phyloP scores from a whole-genome alignment of 2,113 vertebrate species.

The Sphyrna mokarran region DNA sequence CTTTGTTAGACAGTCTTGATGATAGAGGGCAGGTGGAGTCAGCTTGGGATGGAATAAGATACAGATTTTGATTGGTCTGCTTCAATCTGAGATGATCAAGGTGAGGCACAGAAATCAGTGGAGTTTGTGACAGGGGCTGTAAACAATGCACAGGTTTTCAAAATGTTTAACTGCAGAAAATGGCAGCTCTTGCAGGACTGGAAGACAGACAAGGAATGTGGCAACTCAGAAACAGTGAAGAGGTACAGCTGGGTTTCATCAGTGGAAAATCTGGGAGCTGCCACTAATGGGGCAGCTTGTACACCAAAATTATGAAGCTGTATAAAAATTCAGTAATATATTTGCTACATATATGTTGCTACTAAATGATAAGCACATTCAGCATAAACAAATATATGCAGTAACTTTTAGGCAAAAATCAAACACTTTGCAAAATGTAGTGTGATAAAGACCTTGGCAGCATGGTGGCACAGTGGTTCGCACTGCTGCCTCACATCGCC shows the following conservation, averaged over 20 bases:
- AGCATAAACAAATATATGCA: background rate
- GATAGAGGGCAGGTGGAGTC: background rate
- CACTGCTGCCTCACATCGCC: too few species aligned
- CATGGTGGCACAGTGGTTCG: too few species aligned
- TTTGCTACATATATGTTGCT: background rate
- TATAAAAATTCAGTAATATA: background rate
- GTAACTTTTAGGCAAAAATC: background rate
- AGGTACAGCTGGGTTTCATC: background rate
- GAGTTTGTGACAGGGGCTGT: background rate
- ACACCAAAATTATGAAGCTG: background rate
- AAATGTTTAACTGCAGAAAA: background rate
- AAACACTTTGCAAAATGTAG: background rate
- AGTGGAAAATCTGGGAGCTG: background rate
- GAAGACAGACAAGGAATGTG: background rate
- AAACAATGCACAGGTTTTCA: background rate
- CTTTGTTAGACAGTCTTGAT: background rate
- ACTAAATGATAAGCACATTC: background rate
- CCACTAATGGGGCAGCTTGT: background rate
- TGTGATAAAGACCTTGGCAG: background rate
- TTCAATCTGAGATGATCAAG: background rate
- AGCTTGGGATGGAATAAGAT: background rate
- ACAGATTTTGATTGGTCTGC: background rate
- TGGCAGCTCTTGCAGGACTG: background rate
- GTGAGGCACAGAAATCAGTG: background rate
- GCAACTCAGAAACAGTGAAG: background rate